Evolutionary conservation across 2,888 invertebrate species (phyloP).

Genomic region (Dioctria linearis): DNA sequence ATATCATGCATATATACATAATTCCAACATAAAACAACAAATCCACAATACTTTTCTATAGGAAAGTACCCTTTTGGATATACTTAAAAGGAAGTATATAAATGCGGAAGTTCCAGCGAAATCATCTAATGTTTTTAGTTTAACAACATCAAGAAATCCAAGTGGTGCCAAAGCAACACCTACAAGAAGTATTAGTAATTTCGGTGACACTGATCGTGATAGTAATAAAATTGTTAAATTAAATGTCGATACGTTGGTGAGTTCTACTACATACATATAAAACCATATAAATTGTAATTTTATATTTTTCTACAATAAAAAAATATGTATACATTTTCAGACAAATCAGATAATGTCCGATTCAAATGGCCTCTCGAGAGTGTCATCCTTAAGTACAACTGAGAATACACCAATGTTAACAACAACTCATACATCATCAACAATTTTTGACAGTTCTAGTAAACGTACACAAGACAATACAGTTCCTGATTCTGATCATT

Average conservation of each 20-base stretch:
- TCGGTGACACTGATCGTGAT: slow-evolving; percentile 73
- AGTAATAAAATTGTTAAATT: slow-evolving; percentile 72
- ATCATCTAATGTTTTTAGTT: slow-evolving; percentile 63
- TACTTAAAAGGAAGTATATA: slow-evolving; percentile 63
- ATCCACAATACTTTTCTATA: slow-evolving; percentile 58
- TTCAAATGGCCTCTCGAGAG: not conserved
- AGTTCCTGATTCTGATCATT: slow-evolving; percentile 56
- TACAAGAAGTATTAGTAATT: slow-evolving; percentile 75
- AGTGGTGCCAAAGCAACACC: slow-evolving; percentile 62
- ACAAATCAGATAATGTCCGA: slow-evolving; percentile 35
- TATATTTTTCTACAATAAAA: not conserved
- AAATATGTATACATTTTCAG: not conserved
- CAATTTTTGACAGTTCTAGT: slow-evolving; percentile 36
- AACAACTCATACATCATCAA: slow-evolving; percentile 65
- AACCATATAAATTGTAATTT: not conserved
- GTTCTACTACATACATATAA: slow-evolving; percentile 37
- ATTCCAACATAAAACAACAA: not conserved
- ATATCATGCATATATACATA: not conserved
- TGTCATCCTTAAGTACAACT: slow-evolving; percentile 27
- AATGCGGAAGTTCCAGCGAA: slow-evolving; percentile 61
- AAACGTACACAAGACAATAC: slow-evolving; percentile 57
- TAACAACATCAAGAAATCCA: slow-evolving; percentile 62
- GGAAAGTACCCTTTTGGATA: slow-evolving; percentile 61
- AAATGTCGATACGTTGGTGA: slow-evolving; percentile 78
- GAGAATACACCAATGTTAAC: slow-evolving; percentile 63